These are phyloP conservation scores for Iguana delicatissima DNA, from an alignment of 2,797 vertebrate genomes.

Conservation along the genomic window DNA sequence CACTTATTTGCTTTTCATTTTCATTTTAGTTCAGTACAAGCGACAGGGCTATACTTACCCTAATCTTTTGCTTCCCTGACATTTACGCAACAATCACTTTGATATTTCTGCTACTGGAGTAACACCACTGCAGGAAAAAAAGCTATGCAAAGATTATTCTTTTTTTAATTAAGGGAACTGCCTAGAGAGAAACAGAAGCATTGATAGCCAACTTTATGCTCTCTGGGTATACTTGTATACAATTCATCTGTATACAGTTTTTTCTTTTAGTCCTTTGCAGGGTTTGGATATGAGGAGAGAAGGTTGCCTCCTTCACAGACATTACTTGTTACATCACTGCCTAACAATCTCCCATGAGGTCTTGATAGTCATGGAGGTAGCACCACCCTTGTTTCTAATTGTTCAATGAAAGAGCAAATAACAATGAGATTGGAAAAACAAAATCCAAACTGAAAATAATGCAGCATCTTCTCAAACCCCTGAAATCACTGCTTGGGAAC, in stretches of 20 bases:
- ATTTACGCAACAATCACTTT: constrained; percentile 36
- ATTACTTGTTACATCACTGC: not conserved
- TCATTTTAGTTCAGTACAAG: constrained; percentile 33
- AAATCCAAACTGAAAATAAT: not conserved
- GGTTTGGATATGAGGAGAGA: not conserved
- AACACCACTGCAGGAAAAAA: not conserved
- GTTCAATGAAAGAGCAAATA: not conserved
- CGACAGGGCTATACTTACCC: not conserved
- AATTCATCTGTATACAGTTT: not conserved
- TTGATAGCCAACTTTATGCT: not conserved
- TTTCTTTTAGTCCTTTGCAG: constrained; percentile 5
- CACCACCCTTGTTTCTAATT: not conserved
- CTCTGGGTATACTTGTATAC: not conserved
- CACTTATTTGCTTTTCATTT: constrained; percentile 44
- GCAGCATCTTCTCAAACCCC: not conserved
- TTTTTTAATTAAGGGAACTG: constrained; percentile 1
- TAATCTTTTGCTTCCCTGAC: constrained; percentile 39
- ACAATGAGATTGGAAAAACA: not conserved
- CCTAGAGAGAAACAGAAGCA: not conserved
- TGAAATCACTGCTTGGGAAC: not conserved
- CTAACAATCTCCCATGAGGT: not conserved
- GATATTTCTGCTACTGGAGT: not conserved
- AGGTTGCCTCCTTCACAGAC: not conserved
- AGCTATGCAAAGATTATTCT: constrained; percentile 7
- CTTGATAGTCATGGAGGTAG: not conserved